Evolutionary conservation across 2,797 vertebrate genomes (phyloP).

Genomic region (Gymnothorax reevesii): DNA sequence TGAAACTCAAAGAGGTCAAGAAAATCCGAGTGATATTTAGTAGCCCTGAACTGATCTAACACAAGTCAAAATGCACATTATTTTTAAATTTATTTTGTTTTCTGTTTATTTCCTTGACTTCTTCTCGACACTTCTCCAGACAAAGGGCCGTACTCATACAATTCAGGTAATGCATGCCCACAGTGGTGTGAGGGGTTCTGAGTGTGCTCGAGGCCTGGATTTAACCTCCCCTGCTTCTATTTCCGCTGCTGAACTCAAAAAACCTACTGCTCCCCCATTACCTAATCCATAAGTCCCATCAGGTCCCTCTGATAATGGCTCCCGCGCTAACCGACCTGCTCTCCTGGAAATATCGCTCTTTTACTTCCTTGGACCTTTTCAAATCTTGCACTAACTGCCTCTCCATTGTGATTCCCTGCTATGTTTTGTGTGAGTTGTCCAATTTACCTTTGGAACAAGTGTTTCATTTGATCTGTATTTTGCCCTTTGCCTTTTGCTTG

Average conservation of each 20-base stretch:
- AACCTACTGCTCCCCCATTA: slow-evolving; percentile 13
- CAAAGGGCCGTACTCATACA: slow-evolving; percentile 89
- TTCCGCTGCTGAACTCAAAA: slow-evolving; percentile 16
- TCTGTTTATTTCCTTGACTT: slow-evolving; percentile 55
- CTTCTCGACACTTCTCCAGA: slow-evolving; percentile 85
- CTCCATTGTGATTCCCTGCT: slow-evolving; percentile 38
- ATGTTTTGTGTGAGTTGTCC: slow-evolving; percentile 39
- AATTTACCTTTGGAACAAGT: slow-evolving; percentile 36
- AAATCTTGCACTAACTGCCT: slow-evolving; percentile 36
- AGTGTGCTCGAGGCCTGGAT: slow-evolving; percentile 52
- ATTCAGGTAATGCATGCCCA: slow-evolving; percentile 90
- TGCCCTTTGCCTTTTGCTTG: not conserved
- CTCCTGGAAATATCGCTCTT: not conserved
- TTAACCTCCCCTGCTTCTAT: slow-evolving; percentile 30
- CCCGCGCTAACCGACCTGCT: slow-evolving; percentile 36
- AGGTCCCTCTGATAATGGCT: slow-evolving; percentile 32
- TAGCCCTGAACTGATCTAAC: slow-evolving; percentile 10
- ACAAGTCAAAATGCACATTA: not conserved
- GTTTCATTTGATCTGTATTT: slow-evolving; percentile 32
- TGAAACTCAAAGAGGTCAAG: too few species aligned
- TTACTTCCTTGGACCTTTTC: not conserved
- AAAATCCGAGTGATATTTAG: too few species aligned
- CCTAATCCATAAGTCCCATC: slow-evolving; percentile 34
- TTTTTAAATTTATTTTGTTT: slow-evolving; percentile 29
- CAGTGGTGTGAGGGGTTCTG: slow-evolving; percentile 46